Evolutionary conservation across 2,113 vertebrate species (phyloP), one percentile per base, ranked within the genome.

Genomic region (Salminus brasiliensis): DNA sequence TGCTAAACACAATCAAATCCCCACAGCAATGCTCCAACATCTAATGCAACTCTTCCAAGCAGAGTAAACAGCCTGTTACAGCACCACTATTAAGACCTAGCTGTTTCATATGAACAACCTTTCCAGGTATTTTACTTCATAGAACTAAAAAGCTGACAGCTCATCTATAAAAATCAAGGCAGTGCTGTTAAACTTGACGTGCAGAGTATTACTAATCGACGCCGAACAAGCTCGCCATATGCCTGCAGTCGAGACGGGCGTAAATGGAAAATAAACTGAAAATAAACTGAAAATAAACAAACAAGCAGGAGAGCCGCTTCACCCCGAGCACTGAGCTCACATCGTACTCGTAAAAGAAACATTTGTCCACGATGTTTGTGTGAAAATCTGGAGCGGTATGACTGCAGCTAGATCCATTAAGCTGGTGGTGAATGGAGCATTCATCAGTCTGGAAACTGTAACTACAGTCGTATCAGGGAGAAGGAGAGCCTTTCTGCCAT

Each of bases 371-470:
- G 55, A 70, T 72, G 66, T 69, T 69, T 65, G 68, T 27, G n/a
- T 49, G 39, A 80, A 67, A 57, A 43, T 29, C 59, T 12, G 15
- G 43, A 49, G 45, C 10, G 43, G 53, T 53, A 39, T 60, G 52
- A 45, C 65, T 67, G 27, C 60, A 45, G 25, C 43, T 21, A 8
- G 11, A 57, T 41, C 16, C 39, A 6, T 63, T 62, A 49, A 36
- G 9, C 39, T 67, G n/a, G 25, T 77, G 55, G 21, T 72, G 72
- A 83, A 83, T 72, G 59, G 32, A 36, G 34, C 77, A 52, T 72
- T 83, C 57, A 83, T 74, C 53, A 34, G 55, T 2, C 13, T 71
- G 77, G 74, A 82, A 73, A 60, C 75, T 78, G 69, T 39, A 77
- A 45, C 47, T 60, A 60, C 69, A 52, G 66, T 43, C 15, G 36